Conservation (phyloP, 2,113 vertebrate genomes). For the Phrynosoma blainvillii region DNA sequence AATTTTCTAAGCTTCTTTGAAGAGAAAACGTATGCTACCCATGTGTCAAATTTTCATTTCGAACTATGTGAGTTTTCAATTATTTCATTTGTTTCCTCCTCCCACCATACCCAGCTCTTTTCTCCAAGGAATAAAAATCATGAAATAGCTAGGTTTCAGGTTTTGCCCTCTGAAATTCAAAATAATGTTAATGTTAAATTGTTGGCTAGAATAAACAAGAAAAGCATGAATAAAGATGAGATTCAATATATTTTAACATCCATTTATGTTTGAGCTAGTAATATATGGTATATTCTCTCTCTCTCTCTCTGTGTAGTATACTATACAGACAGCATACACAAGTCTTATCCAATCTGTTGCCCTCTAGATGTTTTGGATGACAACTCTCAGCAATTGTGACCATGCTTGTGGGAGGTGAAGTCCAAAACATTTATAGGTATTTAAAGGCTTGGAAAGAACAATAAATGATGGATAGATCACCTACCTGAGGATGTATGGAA, state of each 20-base stretch:
- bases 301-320: too few relatives aligned
- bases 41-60: slow-evolving; percentile 4
- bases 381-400: too few relatives aligned
- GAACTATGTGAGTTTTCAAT: neutral
- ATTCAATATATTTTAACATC: rapidly evolving
- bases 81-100: neutral
- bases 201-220: neutral
- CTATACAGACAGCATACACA: neutral
- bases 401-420: too few relatives aligned
- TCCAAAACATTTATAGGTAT: neutral
- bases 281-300: neutral
- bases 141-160: slow-evolving; percentile 3
- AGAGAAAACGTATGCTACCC: slow-evolving; percentile 11
- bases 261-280: neutral
- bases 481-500: too few relatives aligned
- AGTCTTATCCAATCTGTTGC: too few relatives aligned
- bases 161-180: neutral
- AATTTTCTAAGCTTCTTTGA: slow-evolving; percentile 4
- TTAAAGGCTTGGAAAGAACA: too few relatives aligned
- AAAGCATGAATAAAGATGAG: neutral
- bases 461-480: too few relatives aligned
- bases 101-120: neutral
- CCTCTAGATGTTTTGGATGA: too few relatives aligned
- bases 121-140: neutral
- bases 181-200: neutral